Evolutionary conservation across 2,888 invertebrate species (phyloP).

Genomic region (Pachliopta kotzebuea): DNA sequence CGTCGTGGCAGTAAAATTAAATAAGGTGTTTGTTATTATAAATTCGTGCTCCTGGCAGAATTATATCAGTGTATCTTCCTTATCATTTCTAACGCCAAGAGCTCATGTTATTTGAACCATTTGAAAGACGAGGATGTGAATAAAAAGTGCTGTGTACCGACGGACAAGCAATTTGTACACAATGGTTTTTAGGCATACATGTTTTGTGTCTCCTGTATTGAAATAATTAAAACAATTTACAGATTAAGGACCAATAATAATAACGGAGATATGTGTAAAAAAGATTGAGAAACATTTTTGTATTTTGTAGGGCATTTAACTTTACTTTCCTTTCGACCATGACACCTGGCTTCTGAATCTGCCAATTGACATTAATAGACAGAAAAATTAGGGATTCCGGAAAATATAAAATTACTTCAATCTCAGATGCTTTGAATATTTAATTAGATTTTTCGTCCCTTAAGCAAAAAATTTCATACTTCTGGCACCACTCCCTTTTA

Average conservation of each 20-base stretch:
- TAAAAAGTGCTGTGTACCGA: too few species aligned
- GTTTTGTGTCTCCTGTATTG: too few species aligned
- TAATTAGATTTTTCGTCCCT: slow-evolving; percentile 27
- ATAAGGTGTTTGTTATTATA: slow-evolving; percentile 20
- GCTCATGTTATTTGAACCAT: too few species aligned
- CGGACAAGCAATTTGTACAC: too few species aligned
- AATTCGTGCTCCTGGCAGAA: slow-evolving; percentile 28
- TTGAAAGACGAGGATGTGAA: too few species aligned
- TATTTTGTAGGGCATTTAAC: slow-evolving; percentile 1
- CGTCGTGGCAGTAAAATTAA: slow-evolving; percentile 18
- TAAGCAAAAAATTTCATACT: slow-evolving; percentile 17
- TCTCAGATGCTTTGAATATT: slow-evolving; percentile 20
- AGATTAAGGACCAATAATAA: too few species aligned
- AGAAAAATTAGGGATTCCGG: slow-evolving; percentile 11
- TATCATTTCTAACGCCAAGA: slow-evolving; percentile 20
- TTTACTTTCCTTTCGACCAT: slow-evolving; percentile 15
- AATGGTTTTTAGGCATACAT: too few species aligned
- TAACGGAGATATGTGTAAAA: too few species aligned
- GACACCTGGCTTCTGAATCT: slow-evolving; percentile 10
- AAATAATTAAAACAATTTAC: too few species aligned
- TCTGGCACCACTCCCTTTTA: slow-evolving; percentile 1
- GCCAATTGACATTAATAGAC: slow-evolving; percentile 1
- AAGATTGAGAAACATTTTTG: too few species aligned
- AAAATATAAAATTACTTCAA: slow-evolving; percentile 14
- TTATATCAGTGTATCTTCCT: slow-evolving; percentile 23